Percentiles rank a stretch among this genome's conserved stretches.
These are phyloP conservation scores for Caenorhabditis macrosperma DNA, from an alignment of 2,888 invertebrate species.

Conservation along the genomic window DNA sequence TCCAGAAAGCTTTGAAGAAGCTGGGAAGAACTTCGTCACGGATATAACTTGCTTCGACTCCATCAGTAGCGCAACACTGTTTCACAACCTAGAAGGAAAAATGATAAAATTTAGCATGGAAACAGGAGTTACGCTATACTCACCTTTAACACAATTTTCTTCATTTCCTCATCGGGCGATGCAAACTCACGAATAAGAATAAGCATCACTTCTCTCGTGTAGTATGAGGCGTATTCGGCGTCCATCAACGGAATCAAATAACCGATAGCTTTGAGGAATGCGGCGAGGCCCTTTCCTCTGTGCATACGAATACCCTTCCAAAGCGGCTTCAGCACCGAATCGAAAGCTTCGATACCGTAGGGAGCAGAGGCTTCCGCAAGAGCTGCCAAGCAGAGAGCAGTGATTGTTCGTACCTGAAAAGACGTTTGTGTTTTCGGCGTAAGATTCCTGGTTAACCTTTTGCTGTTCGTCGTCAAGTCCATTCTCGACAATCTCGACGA, in stretches of 20 bases:
- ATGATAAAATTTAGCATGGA: background rate
- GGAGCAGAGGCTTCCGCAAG: conserved; percentile 99
- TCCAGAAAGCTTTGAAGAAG: conserved; percentile 88
- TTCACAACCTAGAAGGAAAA: conserved; percentile 88
- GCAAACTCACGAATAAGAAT: conserved; percentile 99
- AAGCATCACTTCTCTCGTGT: conserved; percentile 98
- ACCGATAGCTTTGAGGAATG: conserved; percentile 99
- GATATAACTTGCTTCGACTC: conserved; percentile 99
- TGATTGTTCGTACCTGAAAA: conserved; percentile 88
- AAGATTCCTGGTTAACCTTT: conserved; percentile 84
- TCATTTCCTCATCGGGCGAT: conserved; percentile 99
- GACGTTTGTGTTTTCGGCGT: background rate
- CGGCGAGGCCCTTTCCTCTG: conserved; percentile 92
- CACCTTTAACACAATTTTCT: conserved; percentile 99
- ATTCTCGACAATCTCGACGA: conserved; percentile 99
- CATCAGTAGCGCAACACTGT: conserved; percentile 99
- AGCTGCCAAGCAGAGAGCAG: conserved; percentile 97
- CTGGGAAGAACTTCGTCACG: conserved; percentile 91
- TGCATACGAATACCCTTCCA: conserved; percentile 96
- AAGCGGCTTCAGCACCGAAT: conserved; percentile 97
- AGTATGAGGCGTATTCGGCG: conserved; percentile 96
- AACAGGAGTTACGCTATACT: background rate
- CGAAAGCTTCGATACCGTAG: conserved; percentile 99
- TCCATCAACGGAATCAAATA: conserved; percentile 99
- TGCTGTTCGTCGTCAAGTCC: conserved; percentile 98